phyloP scores from a whole-genome alignment of 2,113 vertebrate species.

The Struthio camelus region DNA sequence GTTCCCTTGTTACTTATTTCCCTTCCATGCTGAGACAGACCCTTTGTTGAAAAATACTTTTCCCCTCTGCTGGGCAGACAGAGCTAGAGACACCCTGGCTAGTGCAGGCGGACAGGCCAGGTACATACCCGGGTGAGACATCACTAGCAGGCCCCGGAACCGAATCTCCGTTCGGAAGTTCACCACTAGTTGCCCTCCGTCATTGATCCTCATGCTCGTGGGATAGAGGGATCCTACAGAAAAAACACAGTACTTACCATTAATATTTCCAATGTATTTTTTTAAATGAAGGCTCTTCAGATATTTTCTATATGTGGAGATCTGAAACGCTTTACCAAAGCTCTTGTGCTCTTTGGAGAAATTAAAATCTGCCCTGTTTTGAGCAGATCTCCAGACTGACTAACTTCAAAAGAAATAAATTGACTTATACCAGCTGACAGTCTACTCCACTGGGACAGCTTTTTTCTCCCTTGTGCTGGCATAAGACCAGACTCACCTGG shows the following conservation, averaged over 20 bases:
- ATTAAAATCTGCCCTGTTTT: neutral
- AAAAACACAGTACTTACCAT: neutral
- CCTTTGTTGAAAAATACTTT: neutral
- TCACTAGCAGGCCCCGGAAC: conserved; percentile 80
- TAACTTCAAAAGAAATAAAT: neutral
- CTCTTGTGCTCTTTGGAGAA: neutral
- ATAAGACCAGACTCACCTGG: neutral
- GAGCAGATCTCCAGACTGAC: neutral
- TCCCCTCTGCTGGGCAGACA: neutral
- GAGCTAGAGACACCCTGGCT: neutral
- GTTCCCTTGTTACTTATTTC: neutral
- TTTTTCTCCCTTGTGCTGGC: neutral
- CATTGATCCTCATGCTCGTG: conserved; percentile 79
- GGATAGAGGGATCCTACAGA: conserved; percentile 78
- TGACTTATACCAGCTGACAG: neutral
- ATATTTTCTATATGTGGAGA: neutral
- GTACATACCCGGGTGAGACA: conserved; percentile 79
- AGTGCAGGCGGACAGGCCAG: neutral
- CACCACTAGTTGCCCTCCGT: conserved; percentile 77
- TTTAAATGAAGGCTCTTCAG: neutral
- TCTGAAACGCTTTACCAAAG: neutral
- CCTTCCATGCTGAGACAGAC: neutral
- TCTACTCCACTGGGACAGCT: neutral
- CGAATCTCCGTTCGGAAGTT: conserved; percentile 78
- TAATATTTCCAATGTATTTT: neutral